These are phyloP conservation scores for Orchesella cincta DNA, from an alignment of 1,140 invertebrate species.

Conservation along the genomic window DNA sequence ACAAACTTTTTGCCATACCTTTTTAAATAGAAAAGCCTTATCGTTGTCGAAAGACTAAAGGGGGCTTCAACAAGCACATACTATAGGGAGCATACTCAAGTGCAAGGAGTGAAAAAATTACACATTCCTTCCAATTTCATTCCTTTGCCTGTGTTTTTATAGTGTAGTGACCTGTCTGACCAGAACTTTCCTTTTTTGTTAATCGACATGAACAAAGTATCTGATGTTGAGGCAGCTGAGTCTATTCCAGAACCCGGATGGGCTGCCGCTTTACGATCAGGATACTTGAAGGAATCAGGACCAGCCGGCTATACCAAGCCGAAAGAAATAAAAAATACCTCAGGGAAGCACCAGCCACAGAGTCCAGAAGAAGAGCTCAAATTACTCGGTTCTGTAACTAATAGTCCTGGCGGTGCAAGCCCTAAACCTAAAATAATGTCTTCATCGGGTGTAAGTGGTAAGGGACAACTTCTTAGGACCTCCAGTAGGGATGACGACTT, in stretches of 20 bases:
- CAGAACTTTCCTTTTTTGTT: too few relatives aligned
- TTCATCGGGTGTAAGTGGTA: neutral
- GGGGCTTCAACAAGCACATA: too few relatives aligned
- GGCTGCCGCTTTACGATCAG: neutral
- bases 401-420: neutral
- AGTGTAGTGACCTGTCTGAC: too few relatives aligned
- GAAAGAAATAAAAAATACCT: neutral
- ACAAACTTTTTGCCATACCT: too few relatives aligned
- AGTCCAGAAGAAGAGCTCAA: slow-evolving; percentile 12
- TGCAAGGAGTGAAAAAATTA: too few relatives aligned
- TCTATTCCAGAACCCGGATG: neutral
- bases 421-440: neutral
- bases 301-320: neutral
- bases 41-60: too few relatives aligned
- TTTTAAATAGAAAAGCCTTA: too few relatives aligned
- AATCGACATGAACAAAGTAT: neutral
- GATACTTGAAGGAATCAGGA: neutral
- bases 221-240: neutral
- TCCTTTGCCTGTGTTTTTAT: too few relatives aligned
- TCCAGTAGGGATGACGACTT: neutral
- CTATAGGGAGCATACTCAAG: too few relatives aligned
- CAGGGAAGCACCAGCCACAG: neutral
- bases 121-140: too few relatives aligned
- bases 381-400: neutral
- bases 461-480: neutral